Base-by-base conservation (phyloP, 2,113 vertebrate genomes). In the Entomyzon cyanotis region DNA sequence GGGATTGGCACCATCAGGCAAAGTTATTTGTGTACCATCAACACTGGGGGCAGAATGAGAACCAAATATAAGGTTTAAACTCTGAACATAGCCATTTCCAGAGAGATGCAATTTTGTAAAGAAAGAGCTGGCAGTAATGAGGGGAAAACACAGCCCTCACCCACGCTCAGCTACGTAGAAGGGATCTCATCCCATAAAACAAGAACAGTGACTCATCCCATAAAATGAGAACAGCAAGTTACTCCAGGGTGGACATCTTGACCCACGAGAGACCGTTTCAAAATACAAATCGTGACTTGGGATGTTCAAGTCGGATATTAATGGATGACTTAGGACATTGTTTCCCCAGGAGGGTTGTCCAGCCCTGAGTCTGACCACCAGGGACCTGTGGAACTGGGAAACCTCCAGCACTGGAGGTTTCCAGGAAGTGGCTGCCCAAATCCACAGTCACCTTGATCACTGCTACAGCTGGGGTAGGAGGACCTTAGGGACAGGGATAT, bases 1-100 rank as follows among this genome's bases (percentile, higher is more conserved):
- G 35, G 49, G 21, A 62, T 9, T 1, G 0, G 37, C 47, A 39
- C 50, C 50, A 35, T 2, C 2, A 5, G 55, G 30, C 27, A n/a
- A 33, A 20, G 31, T 14, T 47, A 19, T 33, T 25, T 24, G 33
- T 18, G 25, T 5, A 13, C 7, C 41, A 49, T 9, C 27, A 56
- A 25, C 10, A 9, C 13, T 7, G 25, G 50, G 33, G 31, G 50
- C 39, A 74, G 15, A 63, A 58, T 16, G 15, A 84, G 58, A 67
- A 70, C 14, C 65, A 84, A 81, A 58, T 22, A 0, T 7, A 12
- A 2, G 24, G 17, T 67, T 87, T 84, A 62, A 73, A 81, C 25
- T 33, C 62, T 31, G 22, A 62, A n/a, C 13, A 11, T 15, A 42
- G 28, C 39, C 18, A 24, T 58, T 33, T 64, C 50, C 55, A 84